Conservation (phyloP, 2,888 invertebrate genomes). For the Metallyticus violacea region DNA sequence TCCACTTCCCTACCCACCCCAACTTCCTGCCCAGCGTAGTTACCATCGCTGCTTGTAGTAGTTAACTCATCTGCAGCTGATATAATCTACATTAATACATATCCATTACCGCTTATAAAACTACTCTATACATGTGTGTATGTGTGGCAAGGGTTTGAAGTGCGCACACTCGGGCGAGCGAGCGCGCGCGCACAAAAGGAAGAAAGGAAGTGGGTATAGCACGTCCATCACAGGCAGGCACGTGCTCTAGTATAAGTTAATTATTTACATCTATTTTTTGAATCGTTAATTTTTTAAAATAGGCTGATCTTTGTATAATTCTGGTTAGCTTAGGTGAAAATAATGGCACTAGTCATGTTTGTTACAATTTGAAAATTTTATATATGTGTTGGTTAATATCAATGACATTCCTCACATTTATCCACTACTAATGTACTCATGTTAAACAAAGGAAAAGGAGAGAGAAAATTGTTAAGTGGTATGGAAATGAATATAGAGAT, state of each 20-base stretch:
- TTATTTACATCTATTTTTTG: conserved; percentile 31
- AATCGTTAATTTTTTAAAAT: conserved; percentile 32
- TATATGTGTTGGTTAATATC: conserved; percentile 53
- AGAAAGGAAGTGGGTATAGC: conserved; percentile 29
- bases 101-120: conserved; percentile 32
- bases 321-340: conserved; percentile 28
- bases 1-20: neutral
- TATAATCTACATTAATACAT: conserved; percentile 36
- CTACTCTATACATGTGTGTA: conserved; percentile 24
- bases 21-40: conserved; percentile 10
- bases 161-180: neutral
- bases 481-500: neutral
- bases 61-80: conserved; percentile 20
- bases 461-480: neutral
- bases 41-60: conserved; percentile 26
- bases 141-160: neutral
- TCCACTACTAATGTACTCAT: conserved; percentile 21
- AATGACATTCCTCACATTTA: conserved; percentile 51
- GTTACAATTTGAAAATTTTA: conserved; percentile 56
- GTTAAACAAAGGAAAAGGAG: neutral
- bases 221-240: conserved; percentile 29
- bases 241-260: conserved; percentile 16
- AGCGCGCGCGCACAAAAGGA: neutral
- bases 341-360: conserved; percentile 55
- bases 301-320: conserved; percentile 28